Evolutionary conservation across 2,113 vertebrate genomes (phyloP).

Genomic region (Balaeniceps rex): DNA sequence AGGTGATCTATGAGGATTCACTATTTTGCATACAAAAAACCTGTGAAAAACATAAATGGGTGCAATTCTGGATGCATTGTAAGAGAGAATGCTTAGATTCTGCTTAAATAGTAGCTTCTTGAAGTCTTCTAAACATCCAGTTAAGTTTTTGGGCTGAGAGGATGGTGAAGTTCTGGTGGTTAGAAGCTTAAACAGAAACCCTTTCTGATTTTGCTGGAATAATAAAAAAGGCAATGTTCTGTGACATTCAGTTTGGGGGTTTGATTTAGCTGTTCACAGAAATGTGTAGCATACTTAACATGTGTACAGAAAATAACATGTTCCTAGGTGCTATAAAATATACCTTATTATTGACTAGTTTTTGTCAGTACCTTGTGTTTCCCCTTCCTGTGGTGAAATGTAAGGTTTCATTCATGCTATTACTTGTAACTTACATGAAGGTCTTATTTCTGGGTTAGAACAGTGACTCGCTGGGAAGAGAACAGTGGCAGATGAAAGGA

Average conservation of each 20-base stretch:
- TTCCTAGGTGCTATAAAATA: neutral
- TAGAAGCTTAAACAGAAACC: neutral
- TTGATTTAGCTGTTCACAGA: neutral
- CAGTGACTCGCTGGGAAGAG: neutral
- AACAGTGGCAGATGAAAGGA: neutral
- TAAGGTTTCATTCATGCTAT: neutral
- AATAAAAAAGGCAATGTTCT: neutral
- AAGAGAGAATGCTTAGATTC: neutral
- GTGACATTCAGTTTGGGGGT: neutral
- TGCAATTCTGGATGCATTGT: neutral
- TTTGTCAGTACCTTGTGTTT: neutral
- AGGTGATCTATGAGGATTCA: neutral
- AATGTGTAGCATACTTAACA: rapidly evolving
- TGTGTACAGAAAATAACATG: neutral
- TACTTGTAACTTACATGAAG: neutral
- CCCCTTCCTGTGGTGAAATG: neutral
- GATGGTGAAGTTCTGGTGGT: neutral
- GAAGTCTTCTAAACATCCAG: neutral
- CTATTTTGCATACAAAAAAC: neutral
- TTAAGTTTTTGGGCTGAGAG: neutral
- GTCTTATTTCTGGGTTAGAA: neutral
- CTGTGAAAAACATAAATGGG: neutral
- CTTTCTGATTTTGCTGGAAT: neutral
- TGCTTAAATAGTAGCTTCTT: neutral
- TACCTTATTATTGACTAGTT: neutral